These are phyloP conservation scores for Brachycybe producta DNA, from an alignment of 2,888 invertebrate species.

Conservation along the genomic window DNA sequence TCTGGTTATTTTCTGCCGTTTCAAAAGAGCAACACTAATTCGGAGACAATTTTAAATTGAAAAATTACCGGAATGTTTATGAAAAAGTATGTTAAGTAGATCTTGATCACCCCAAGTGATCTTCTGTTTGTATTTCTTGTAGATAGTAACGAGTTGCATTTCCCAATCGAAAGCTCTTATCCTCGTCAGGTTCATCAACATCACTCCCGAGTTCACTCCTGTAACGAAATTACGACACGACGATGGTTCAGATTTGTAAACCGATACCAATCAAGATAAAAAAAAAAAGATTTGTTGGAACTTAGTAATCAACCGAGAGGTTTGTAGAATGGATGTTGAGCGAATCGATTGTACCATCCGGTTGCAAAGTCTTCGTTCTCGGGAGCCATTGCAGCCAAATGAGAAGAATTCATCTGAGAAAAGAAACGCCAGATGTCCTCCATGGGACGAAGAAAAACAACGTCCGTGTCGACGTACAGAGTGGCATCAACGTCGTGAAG, in stretches of 20 bases:
- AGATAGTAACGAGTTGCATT: conserved; percentile 66
- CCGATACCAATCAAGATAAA: not conserved
- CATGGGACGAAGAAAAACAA: conserved; percentile 69
- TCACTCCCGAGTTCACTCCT: conserved; percentile 93
- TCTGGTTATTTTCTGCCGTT: not conserved
- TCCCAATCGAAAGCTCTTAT: conserved; percentile 79
- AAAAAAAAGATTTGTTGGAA: conserved; percentile 19
- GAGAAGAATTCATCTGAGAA: conserved; percentile 61
- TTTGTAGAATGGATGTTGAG: conserved; percentile 87
- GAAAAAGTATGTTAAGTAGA: conserved; percentile 79
- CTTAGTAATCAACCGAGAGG: conserved; percentile 47
- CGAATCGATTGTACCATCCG: conserved; percentile 93
- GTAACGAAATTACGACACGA: conserved; percentile 21
- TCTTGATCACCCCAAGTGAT: conserved; percentile 98
- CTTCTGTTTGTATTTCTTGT: conserved; percentile 66
- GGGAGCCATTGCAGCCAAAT: conserved; percentile 72
- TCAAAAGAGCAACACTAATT: conserved; percentile 5
- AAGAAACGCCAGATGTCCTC: conserved; percentile 76
- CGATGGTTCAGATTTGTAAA: not conserved
- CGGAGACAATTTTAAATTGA: not conserved
- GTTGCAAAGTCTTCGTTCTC: conserved; percentile 86
- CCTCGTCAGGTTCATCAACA: conserved; percentile 91
- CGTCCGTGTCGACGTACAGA: conserved; percentile 86
- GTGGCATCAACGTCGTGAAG: conserved; percentile 66
- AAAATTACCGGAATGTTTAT: conserved; percentile 55